Evolutionary conservation across 2,113 vertebrate species (phyloP), one percentile per base, ranked within the genome.

Genomic region (Ploceus nigricollis): DNA sequence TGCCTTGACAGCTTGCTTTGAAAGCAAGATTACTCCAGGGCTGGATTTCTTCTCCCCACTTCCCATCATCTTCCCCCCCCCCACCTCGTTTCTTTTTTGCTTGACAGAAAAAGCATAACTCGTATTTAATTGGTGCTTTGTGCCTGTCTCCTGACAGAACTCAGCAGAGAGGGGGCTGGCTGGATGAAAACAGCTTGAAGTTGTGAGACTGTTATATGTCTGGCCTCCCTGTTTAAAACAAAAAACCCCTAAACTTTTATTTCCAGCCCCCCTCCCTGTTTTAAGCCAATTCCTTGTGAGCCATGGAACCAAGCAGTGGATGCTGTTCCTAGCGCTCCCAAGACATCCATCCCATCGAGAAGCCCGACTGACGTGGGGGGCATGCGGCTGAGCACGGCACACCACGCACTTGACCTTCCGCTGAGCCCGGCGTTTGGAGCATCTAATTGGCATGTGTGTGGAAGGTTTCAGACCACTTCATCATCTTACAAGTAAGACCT

Each of bases 101-200:
- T 91, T 93, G 91, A 95, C 90, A 96, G 91, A 92, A 95, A 94
- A 96, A 95, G 86, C 92, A 77, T 94, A 97, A 96, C 88, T 97
- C 6, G 61, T 95, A 79, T 94, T 88, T 97, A 94, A 96, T 93
- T 96, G 93, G 94, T 89, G 87, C 89, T 96, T 95, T 96, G 94
- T 94, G 93, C 83, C 87, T 91, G 94, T 96, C 95, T 95, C 37
- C 89, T 97, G 95, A 92, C 94, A 95, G 80, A 89, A 71, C 68
- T 91, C 65, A 6, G 72, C 12, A 1, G 77, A 91, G 84, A 93
- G 61, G 82, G 84, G 92, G 87, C 63, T 90, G 90, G 44, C 51
- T 87, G 84, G 87, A 96, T 97, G 86, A 89, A 89, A 94, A 92
- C 12, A 27, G 23, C 61, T 87, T 2, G 0, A 94, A 94, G 94